Base-by-base conservation (phyloP, 2,113 vertebrate genomes). In the Tachuris rubrigastra region DNA sequence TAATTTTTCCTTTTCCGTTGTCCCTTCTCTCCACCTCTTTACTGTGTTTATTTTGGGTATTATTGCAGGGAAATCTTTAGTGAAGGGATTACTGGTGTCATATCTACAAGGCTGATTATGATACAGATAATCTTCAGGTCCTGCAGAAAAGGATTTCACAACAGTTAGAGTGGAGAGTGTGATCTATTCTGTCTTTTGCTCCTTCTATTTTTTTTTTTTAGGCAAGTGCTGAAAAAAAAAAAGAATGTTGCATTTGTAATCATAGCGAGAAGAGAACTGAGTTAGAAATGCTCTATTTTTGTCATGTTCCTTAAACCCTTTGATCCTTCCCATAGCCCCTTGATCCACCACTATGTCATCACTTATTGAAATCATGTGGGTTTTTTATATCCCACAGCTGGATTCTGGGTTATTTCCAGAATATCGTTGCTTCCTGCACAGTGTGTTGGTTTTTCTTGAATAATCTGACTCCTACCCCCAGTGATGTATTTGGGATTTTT, bases 241-340 rank as follows among this genome's bases (percentile, higher is more conserved):
- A n/a, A 49, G 5, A 39, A 58, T 8, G 10, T 58, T 91, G 16
- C 23, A 60, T n/a, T 63, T 33, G 18, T 63, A 86, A 72, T 63
- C 50, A 68, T 27, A 56, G 42, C 41, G 37, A 94, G 24, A 83
- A 39, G 46, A 92, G 59, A 92, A 91, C n/a, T 68, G 17, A 81
- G 55, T 71, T 71, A 66, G 60, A 97, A 81, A 84, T 72, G 60
- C n/a, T 90, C 94, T 96, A 92, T 96, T 96, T 97, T 73, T 93
- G 90, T 92, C 79, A 17, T 94, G 67, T 93, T 90, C 39, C 55
- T 94, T 86, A 95, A 73, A 94, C 75, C 18, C 79, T 95, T 92
- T 94, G 96, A 93, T 96, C 88, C 91, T 94, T 97, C 94, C 88
- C 96, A 94, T 81, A 90, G 63, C 49, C 79, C 56, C 73, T 52